Conservation (phyloP, 2,888 invertebrate species). For the Dolichopus griseipennis region DNA sequence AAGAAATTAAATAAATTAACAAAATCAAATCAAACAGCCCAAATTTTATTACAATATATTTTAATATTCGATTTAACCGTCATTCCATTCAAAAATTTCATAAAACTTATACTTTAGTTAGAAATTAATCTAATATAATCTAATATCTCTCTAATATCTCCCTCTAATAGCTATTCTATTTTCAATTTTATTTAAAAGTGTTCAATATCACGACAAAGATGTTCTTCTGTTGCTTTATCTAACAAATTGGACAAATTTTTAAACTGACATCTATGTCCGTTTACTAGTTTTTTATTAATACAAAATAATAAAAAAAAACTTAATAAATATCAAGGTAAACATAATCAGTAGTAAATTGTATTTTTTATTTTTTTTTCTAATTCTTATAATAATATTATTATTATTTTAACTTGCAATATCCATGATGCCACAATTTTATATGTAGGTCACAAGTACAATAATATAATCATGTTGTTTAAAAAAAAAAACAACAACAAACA, state of each 20-base stretch:
- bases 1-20: no score
- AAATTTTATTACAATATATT: no score
- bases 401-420: not conserved
- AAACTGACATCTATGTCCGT: conserved; percentile 1
- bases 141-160: no score
- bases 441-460: not conserved
- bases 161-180: no score
- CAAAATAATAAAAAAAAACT: not conserved
- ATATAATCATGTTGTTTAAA: no score
- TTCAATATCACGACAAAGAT: not conserved
- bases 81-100: no score
- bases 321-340: not conserved
- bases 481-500: no score
- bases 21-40: no score
- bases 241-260: not conserved
- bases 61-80: no score
- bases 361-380: not conserved
- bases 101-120: no score
- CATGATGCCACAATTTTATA: not conserved
- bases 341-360: not conserved
- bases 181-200: not conserved
- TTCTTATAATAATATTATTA: no score
- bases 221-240: not conserved
- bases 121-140: no score
- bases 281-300: not conserved